phyloP scores from a whole-genome alignment of 2,113 vertebrate species.

The Patagioenas fasciata region DNA sequence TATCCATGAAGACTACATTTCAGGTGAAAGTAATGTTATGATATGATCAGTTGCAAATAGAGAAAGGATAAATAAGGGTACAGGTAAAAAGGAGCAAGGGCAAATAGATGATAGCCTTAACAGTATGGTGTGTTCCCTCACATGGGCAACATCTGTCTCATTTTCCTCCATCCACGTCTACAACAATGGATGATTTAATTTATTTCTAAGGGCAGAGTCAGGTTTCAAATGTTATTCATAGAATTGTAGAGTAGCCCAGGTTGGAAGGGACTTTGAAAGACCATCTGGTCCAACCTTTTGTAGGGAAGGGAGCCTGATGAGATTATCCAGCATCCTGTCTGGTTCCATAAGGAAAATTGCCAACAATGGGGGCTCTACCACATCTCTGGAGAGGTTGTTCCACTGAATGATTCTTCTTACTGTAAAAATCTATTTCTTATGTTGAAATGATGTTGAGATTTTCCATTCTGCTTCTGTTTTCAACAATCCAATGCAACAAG shows the following conservation, averaged over 20 bases:
- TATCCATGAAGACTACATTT: not conserved
- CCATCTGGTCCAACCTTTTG: not conserved
- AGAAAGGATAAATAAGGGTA: not conserved
- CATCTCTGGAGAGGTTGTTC: not conserved
- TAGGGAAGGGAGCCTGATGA: not conserved
- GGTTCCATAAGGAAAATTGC: not conserved
- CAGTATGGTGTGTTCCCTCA: not conserved
- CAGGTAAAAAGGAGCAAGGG: not conserved
- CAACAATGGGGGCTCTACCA: not conserved
- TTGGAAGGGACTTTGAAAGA: not conserved
- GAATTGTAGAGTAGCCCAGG: not conserved
- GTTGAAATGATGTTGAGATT: not conserved
- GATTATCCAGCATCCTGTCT: not conserved
- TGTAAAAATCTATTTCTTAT: not conserved
- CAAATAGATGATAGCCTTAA: not conserved
- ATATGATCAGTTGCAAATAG: not conserved
- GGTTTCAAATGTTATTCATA: not conserved
- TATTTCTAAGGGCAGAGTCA: not conserved
- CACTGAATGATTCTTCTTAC: not conserved
- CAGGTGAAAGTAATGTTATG: not conserved
- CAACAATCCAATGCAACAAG: not conserved
- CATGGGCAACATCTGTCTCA: not conserved
- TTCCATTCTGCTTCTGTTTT: not conserved
- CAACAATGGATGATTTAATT: not conserved
- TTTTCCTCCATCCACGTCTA: not conserved